Conservation (phyloP, 2,797 vertebrate genomes). For the Rhadinocentrus ornatus region DNA sequence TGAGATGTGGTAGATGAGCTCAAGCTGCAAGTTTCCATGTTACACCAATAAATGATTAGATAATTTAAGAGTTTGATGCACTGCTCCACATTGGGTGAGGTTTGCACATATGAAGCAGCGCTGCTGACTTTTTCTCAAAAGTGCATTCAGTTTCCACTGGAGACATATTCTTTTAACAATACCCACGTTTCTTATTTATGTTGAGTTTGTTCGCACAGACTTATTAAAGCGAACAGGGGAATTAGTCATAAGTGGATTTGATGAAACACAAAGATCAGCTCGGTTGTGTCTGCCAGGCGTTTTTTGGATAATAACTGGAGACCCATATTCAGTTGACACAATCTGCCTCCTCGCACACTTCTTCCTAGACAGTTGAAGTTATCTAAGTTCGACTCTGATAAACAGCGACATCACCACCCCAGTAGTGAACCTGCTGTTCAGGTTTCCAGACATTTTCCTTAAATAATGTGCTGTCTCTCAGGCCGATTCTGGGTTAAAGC, state of each 20-base stretch:
- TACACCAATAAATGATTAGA: slow-evolving; percentile 40
- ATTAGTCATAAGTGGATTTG: not conserved
- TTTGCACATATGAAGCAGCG: slow-evolving; percentile 19
- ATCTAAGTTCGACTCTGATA: slow-evolving; percentile 26
- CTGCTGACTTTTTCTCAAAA: slow-evolving; percentile 4
- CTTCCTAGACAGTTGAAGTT: not conserved
- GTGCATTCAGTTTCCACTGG: not conserved
- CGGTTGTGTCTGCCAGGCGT: slow-evolving; percentile 8
- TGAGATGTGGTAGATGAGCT: slow-evolving; percentile 51
- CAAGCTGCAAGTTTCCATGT: slow-evolving; percentile 52
- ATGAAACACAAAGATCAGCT: not conserved
- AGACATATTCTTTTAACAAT: slow-evolving; percentile 1
- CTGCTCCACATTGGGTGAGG: not conserved
- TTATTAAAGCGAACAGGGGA: not conserved
- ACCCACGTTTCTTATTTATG: not conserved
- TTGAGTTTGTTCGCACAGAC: slow-evolving; percentile 12
- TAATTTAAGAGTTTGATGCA: slow-evolving; percentile 39
- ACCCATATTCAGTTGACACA: not conserved
- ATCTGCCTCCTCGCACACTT: not conserved
- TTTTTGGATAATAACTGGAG: slow-evolving; percentile 13
- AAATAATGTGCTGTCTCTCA: slow-evolving; percentile 25
- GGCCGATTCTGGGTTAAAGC: slow-evolving; percentile 29
- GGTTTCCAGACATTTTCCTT: slow-evolving; percentile 42
- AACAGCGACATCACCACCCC: slow-evolving; percentile 35
- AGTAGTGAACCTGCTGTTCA: slow-evolving; percentile 12